A percentile compares a stretch with the other conserved stretches of the same genome.
phyloP scores from a whole-genome alignment of 2,888 invertebrate genomes.

The Cartodere bifasciata region DNA sequence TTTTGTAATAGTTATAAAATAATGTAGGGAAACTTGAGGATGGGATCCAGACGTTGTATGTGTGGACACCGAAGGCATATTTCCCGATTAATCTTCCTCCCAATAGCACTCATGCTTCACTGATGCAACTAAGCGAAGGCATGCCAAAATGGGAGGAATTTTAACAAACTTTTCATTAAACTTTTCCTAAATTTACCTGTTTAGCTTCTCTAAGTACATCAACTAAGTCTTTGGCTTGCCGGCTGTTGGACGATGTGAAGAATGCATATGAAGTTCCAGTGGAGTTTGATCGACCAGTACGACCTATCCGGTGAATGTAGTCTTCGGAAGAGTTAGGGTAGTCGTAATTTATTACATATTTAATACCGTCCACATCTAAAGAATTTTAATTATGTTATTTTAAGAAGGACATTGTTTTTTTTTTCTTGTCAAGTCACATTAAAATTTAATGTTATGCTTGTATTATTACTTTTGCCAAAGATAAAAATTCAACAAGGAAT shows the following conservation, averaged over 20 bases:
- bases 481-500: too few species aligned
- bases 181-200: slow-evolving; percentile 53
- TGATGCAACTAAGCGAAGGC: slow-evolving; percentile 44
- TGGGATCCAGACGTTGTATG: slow-evolving; percentile 56
- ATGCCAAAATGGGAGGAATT: slow-evolving; percentile 59
- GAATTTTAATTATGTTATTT: too few species aligned
- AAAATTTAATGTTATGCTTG: too few species aligned
- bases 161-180: too few species aligned
- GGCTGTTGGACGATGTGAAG: slow-evolving; percentile 79
- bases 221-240: slow-evolving; percentile 81
- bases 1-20: slow-evolving; percentile 6
- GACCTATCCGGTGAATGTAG: slow-evolving; percentile 91
- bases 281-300: slow-evolving; percentile 78
- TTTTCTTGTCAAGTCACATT: too few species aligned
- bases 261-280: slow-evolving; percentile 92
- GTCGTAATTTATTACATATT: slow-evolving; percentile 94
- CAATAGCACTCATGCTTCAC: slow-evolving; percentile 63
- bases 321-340: slow-evolving; percentile 93
- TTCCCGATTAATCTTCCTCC: slow-evolving; percentile 56
- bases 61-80: slow-evolving; percentile 73
- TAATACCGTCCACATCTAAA: slow-evolving; percentile 92
- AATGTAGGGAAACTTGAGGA: slow-evolving; percentile 40
- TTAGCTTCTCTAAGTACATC: slow-evolving; percentile 84
- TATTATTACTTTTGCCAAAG: too few species aligned
- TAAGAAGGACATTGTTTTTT: too few species aligned